A percentile compares a stretch with the other conserved stretches of the same genome.
phyloP scores from a whole-genome alignment of 37 sponge, comb jelly and placozoan species.

The Chondrilla cf. caribensis region DNA sequence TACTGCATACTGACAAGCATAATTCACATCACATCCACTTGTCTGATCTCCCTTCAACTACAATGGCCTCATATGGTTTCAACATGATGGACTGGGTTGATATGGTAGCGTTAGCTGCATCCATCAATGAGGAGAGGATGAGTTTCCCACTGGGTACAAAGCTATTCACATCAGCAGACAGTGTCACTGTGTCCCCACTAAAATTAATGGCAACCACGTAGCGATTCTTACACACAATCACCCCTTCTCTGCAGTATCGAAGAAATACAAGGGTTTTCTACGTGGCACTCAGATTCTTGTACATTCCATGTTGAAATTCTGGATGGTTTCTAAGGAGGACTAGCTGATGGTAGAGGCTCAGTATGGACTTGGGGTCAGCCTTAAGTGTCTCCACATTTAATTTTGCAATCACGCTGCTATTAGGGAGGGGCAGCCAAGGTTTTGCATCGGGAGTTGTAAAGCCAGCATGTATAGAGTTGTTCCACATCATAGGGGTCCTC shows the following conservation, averaged over 20 bases:
- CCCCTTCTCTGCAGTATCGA: slow-evolving; percentile 33
- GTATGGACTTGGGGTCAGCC: slow-evolving; percentile 32
- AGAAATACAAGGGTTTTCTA: slow-evolving; percentile 40
- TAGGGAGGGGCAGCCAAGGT: slow-evolving; percentile 81
- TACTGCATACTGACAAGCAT: too few species aligned
- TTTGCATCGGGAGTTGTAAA: slow-evolving; percentile 51
- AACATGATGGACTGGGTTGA: not conserved
- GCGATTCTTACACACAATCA: slow-evolving; percentile 4
- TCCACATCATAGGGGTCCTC: slow-evolving; percentile 93
- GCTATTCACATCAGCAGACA: slow-evolving; percentile 1
- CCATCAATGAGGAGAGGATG: slow-evolving; percentile 14
- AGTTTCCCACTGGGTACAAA: not conserved
- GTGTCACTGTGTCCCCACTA: not conserved
- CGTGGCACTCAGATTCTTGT: slow-evolving; percentile 27
- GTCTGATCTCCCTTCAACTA: slow-evolving; percentile 1
- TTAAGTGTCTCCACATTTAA: slow-evolving; percentile 43
- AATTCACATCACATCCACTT: too few species aligned
- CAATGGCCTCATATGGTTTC: slow-evolving; percentile 24
- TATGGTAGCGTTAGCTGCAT: not conserved
- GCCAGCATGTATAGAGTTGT: slow-evolving; percentile 60
- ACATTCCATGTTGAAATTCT: slow-evolving; percentile 24
- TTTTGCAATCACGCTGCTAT: slow-evolving; percentile 49
- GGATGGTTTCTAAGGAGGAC: slow-evolving; percentile 30
- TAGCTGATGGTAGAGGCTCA: slow-evolving; percentile 50
- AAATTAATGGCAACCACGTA: slow-evolving; percentile 64